A percentile compares a stretch with the other conserved stretches of the same genome.
These are phyloP conservation scores for Orthonychiurus folsomi DNA, from an alignment of 2,888 invertebrate genomes.

Conservation along the genomic window DNA sequence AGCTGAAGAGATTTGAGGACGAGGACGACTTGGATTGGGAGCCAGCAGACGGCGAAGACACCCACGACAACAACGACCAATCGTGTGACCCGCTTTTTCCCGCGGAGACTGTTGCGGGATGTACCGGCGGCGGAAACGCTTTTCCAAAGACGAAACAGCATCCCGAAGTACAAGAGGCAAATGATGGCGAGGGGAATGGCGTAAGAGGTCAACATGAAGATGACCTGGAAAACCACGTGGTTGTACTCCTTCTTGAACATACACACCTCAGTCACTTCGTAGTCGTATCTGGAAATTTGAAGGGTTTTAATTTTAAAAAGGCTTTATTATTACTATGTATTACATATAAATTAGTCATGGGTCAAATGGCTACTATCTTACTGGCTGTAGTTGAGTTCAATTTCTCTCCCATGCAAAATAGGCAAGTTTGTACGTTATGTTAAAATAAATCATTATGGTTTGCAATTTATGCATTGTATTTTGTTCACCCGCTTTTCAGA, in stretches of 20 bases:
- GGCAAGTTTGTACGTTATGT: too few relatives aligned
- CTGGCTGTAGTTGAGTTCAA: too few relatives aligned
- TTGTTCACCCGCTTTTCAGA: too few relatives aligned
- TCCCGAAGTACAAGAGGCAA: constrained; percentile 76
- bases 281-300: constrained; percentile 44
- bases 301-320: too few relatives aligned
- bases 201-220: constrained; percentile 80
- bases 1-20: constrained; percentile 64
- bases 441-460: too few relatives aligned
- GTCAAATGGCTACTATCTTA: too few relatives aligned
- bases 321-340: too few relatives aligned
- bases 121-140: constrained; percentile 64
- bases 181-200: constrained; percentile 78
- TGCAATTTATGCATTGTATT: too few relatives aligned
- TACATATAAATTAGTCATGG: too few relatives aligned
- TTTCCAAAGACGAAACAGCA: constrained; percentile 79
- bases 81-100: constrained; percentile 78
- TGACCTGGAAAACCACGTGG: constrained; percentile 52
- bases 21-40: constrained; percentile 81
- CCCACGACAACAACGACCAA: constrained; percentile 77
- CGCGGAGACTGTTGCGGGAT: constrained; percentile 69
- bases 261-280: constrained; percentile 58
- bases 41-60: constrained; percentile 89
- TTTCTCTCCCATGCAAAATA: too few relatives aligned
- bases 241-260: constrained; percentile 50